Base-by-base conservation (phyloP, 2,888 invertebrate genomes). In the Nymphalis c-album region DNA sequence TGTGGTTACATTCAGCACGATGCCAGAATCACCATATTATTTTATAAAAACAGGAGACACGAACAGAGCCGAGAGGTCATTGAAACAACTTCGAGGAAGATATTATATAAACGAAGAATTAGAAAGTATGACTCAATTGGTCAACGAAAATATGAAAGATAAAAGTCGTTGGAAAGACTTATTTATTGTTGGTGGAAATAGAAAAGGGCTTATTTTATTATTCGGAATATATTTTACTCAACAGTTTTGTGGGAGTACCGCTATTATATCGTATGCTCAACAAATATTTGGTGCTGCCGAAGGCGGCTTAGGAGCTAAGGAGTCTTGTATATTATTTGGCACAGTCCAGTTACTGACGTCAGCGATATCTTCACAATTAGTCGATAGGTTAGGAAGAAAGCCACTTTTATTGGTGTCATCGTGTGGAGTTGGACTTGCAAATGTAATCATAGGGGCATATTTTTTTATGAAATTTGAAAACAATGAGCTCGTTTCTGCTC, bases 11-110 rank as follows among this genome's bases (percentile, higher is more conserved):
- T 93, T 94, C 79, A 85, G 93, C 59, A 92, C 93, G 50, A 93
- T 95, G 90, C 95, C 95, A 0, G 95, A 95, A 80, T 94, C 95
- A 2, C 95, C 95, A 0, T 93, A 94, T 75, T 94, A 90, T 77
- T 89, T 89, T 78, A 86, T 94, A 31, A 92, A 93, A 62, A 82
- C 85, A 0, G 92, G 90, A 16, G 85, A 90, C 35, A 84, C 86
- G 8, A 93, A 93, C 46, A 84, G 90, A 67, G 95, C 95, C 0
- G 90, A 93, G 65, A 77, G 84, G 53, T 93, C 94, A 0, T 80
- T 95, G 60, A 89, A 93, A 75, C 93, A 90, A 78, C 86, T 95
- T 2, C 85, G 95, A 20, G 93, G 94, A 26, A 86, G 86, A 70
- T 80, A 82, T 18, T 93, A 93, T 75, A 93, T 95, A 58, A 85